These are phyloP conservation scores for Molorchus minor DNA, from an alignment of 2,888 invertebrate species.

Conservation along the genomic window DNA sequence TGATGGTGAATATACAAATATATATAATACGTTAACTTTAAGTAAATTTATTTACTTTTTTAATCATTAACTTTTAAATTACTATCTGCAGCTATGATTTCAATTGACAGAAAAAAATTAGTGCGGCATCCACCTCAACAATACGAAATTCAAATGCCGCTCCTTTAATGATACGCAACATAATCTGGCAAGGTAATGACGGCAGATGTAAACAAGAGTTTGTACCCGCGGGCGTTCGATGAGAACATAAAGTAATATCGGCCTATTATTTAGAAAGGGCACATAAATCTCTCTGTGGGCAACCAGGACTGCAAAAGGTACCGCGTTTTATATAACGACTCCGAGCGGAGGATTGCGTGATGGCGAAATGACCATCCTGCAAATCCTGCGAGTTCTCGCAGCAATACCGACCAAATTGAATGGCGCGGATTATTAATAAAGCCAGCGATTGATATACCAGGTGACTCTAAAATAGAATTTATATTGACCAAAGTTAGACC, in stretches of 20 bases:
- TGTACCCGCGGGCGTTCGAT: constrained; percentile 47
- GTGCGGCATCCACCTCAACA: too few species aligned
- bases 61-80: too few species aligned
- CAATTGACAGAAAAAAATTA: neutral
- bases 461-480: neutral
- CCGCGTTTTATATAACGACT: constrained; percentile 33
- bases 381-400: constrained; percentile 11
- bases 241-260: constrained; percentile 53
- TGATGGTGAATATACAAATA: too few species aligned
- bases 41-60: too few species aligned
- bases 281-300: constrained; percentile 52
- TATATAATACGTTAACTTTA: too few species aligned
- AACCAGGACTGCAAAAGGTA: constrained; percentile 43
- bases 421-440: constrained; percentile 29
- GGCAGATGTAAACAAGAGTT: constrained; percentile 52
- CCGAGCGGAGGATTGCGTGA: constrained; percentile 36
- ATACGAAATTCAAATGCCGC: too few species aligned
- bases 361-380: constrained; percentile 5
- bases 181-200: constrained; percentile 36
- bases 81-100: neutral
- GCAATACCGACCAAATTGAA: constrained; percentile 19
- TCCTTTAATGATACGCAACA: neutral
- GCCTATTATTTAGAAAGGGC: constrained; percentile 53
- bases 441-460: neutral
- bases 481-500: too few species aligned